Evolutionary conservation across 2,113 vertebrate species (phyloP), one percentile per base, ranked within the genome.

Genomic region (Melospiza melodia): DNA sequence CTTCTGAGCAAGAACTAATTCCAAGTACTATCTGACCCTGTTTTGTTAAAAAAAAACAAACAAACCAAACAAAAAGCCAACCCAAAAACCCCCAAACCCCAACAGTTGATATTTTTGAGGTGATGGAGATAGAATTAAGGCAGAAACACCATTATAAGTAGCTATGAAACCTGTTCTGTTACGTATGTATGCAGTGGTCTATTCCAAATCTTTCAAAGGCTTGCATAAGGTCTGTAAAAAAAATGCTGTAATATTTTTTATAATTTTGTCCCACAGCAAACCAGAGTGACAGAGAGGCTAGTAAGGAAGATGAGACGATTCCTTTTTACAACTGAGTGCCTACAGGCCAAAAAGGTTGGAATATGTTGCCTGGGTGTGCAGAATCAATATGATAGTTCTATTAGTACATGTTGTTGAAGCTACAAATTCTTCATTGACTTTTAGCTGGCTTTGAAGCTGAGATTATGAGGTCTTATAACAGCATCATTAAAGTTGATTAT

Each of bases 401-500:
- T 63, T 81, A 46, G 41, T 35, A 37, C 18, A 3, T 0, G 1
- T 30, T 90, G 39, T 48, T 20, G 27, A 75, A 59, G 16, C 63
- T 84, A 67, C 57, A 67, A 65, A 52, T 75, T 78, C 62, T 75
- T 74, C 15, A 5, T 15, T 71, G 23, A 59, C 57, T 95, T 73
- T 84, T 81, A 84, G 15, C 30, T 91, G 63, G 30, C 52, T 89
- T 82, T 84, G 69, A 91, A 82, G 33, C 13, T 0, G 4, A 59
- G 84, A 61, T 87, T 39, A 48, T 22, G 21, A 87, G 21, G 18
- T 33, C 52, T 87, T 87, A 18, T 71, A 84, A 55, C 43, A 82
- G 23, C 33, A 24, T 87, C 33, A 30, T 63, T 91, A 84, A 78
- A 84, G 87, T 31, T 75, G 57, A 82, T 91, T 48, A 46, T 84